Base-by-base conservation (phyloP, 2,888 invertebrate genomes). In the Dicycla oo region DNA sequence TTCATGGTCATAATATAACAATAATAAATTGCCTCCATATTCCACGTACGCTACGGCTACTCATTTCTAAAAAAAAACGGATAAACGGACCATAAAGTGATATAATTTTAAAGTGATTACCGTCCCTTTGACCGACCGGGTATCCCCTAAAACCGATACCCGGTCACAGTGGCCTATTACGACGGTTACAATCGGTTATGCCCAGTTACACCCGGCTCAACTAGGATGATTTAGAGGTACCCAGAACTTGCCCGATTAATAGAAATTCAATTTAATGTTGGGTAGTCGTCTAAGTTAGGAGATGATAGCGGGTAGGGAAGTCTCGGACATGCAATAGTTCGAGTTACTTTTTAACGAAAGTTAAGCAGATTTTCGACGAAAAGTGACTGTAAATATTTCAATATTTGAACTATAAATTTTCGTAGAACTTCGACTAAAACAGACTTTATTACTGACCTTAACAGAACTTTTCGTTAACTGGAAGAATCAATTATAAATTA, bases 221-320 rank as follows among this genome's bases (percentile, higher is more conserved):
- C 81, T 79, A 81, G 87, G 84, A 87, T 90, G 88, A 89, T 88
- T 88, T 87, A 86, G 75, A 77, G 84, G 78, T 84, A 80, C 80
- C 83, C 82, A 73, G 86, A 90, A 89, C 87, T 90, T 87, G 75
- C 73, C 67, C 89, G 87, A 88, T 91, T 91, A 90, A 88, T 90
- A 89, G 87, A 88, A 88, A 89, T 88, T 86, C 86, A 87, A 89
- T 89, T 78, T 89, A 71, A 82, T 71, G 63, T 77, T 69, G 18
- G 34, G 54, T 38, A 0, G 20, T 13, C 6, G 15, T 69, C 0
- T 49, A 69, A 69, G 83, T 54, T 49, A 60, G 4, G 5, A 63
- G 60, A 65, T 60, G 0, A 20, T 11, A 51, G 80, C 77, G 83
- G 56, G 2, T 13, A 26, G 5, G 0, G 6, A 23, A 45, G 13